Evolutionary conservation across 2,888 invertebrate species (phyloP), one percentile per base, ranked within the genome.

Genomic region (Lochmaea crataegi): DNA sequence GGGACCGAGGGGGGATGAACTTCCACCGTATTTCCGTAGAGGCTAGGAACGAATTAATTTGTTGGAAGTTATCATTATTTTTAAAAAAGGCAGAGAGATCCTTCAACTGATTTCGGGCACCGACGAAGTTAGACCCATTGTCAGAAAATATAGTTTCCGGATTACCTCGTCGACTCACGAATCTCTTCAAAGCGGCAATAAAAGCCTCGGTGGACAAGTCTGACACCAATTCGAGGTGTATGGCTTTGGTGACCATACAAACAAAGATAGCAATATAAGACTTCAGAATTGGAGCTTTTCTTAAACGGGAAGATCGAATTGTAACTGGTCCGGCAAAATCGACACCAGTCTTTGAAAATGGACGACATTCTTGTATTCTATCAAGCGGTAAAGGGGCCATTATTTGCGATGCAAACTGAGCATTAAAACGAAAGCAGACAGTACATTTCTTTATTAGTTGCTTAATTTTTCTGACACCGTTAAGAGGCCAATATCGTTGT

Each of bases 401-500:
- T 22, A 69, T 69, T 69, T 38, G 65, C 16, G 9, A 32, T 22
- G n/a, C 7, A 11, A 12, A 58, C 22, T 60, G 42, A 42, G 11
- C 42, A 42, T 42, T 42, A 42, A 42, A 42, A 10, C 42, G 42
- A 42, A 42, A 42, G 11, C 42, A 42, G 42, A 42, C 42, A 5
- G 42, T 42, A 42, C 42, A 42, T 42, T 42, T 42, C 11, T 42
- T 42, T 1, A 42, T 42, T 42, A 42, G 11, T 58, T 18, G 65
- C 58, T 11, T 65, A 18, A 57, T 69, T n/a, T 18, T 14, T 18
- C 2, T 68, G 69, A n/a, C 69, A 48, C 76, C 80, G 41, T 68
- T 67, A 26, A 77, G 69, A n/a, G 71, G 73, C 78, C 78, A 80
- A 71, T 53, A 78, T 48, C 60, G 65, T 69, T 80, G 68, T 32